Percentiles rank a stretch among this genome's conserved stretches.
Conservation (phyloP, 2,888 invertebrate species). For the Hemithea aestivaria region DNA sequence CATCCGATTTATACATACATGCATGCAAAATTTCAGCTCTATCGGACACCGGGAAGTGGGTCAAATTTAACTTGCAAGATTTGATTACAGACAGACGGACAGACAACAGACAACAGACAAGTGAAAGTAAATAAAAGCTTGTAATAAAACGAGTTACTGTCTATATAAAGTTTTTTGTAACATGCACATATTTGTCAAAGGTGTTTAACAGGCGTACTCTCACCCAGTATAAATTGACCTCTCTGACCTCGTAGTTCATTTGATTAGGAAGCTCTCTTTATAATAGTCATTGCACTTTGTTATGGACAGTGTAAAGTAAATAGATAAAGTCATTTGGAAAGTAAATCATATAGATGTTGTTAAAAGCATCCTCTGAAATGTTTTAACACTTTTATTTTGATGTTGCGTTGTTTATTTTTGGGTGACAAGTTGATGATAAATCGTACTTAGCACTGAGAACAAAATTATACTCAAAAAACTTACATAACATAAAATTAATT, state of each 20-base stretch:
- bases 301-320: constrained; percentile 53
- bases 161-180: constrained; percentile 6
- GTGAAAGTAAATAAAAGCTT: not conserved
- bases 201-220: constrained; percentile 43
- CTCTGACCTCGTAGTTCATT: constrained; percentile 5
- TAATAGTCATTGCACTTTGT: constrained; percentile 43
- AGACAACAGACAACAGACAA: too few relatives aligned
- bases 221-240: constrained; percentile 33
- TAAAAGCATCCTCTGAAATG: constrained; percentile 31
- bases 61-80: too few relatives aligned
- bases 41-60: too few relatives aligned
- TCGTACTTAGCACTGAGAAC: not conserved
- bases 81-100: too few relatives aligned
- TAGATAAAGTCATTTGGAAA: constrained; percentile 53
- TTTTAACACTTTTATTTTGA: constrained; percentile 35
- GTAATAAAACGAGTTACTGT: constrained; percentile 8
- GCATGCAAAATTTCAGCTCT: too few relatives aligned
- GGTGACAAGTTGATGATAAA: not conserved
- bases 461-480: too few relatives aligned
- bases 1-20: too few relatives aligned
- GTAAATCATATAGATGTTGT: constrained; percentile 49
- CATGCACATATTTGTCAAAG: constrained; percentile 48
- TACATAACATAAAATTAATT: too few relatives aligned
- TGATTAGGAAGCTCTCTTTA: constrained; percentile 19
- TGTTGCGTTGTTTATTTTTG: constrained; percentile 33